A percentile compares a stretch with the other conserved stretches of the same genome.
Conservation (phyloP, 2,113 vertebrate genomes). For the Podiceps cristatus region DNA sequence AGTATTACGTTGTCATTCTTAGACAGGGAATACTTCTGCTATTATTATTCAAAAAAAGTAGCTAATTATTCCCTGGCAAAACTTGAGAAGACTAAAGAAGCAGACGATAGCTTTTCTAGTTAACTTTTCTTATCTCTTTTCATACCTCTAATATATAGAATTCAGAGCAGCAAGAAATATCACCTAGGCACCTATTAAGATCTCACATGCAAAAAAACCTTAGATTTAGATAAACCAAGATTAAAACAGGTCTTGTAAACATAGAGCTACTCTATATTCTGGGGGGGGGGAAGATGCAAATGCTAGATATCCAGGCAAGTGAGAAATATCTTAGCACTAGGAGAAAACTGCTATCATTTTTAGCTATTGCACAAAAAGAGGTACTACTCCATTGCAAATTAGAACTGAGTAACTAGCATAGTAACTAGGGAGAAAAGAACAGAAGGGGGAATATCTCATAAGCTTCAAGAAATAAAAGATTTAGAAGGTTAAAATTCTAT, state of each 20-base stretch:
- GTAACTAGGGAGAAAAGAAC: accelerated
- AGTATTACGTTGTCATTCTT: neutral
- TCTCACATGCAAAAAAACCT: neutral
- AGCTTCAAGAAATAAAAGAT: neutral
- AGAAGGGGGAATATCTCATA: accelerated
- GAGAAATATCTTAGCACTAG: neutral
- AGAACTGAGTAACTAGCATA: neutral
- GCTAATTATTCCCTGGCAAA: neutral
- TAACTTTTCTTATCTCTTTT: neutral
- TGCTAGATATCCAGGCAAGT: neutral
- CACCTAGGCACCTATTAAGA: neutral
- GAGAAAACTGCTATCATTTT: accelerated
- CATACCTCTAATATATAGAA: neutral
- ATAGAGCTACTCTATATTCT: accelerated
- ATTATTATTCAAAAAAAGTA: neutral
- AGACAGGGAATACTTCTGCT: neutral
- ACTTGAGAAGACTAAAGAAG: neutral
- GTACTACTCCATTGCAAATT: accelerated
- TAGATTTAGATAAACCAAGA: neutral
- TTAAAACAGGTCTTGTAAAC: neutral
- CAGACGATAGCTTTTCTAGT: accelerated
- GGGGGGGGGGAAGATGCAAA: accelerated
- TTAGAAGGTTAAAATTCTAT: neutral
- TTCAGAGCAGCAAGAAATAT: neutral
- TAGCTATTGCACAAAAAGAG: neutral